Evolutionary conservation across 2,888 invertebrate species (phyloP), one percentile per base, ranked within the genome.

Genomic region (Arrhopalites spinosus): DNA sequence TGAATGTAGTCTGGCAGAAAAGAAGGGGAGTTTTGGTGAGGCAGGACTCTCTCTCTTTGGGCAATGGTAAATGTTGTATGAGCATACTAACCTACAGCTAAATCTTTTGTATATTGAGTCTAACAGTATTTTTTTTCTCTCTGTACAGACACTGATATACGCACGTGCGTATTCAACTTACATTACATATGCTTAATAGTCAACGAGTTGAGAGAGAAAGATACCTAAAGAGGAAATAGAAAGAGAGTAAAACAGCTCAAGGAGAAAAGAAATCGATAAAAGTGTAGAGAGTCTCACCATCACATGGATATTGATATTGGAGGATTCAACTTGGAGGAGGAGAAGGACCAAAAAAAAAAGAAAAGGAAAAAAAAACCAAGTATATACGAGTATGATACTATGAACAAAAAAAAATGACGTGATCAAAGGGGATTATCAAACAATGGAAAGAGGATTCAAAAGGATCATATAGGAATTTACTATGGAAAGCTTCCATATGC

Each of bases 271-370:
- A 30, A 70, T 53, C 59, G 59, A 50, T 68, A 23, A 70, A 70
- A 59, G 29, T 17, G 23, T 36, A 36, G 70, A 70, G 29, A 43
- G 30, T 5, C 20, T 36, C 29, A 70, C 59, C 36, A 56, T 70
- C 30, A 68, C 25, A 59, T 70, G 70, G 30, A 56, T 70, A 70
- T 66, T 30, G 66, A 66, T 66, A 66, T 36, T 66, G 66, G 30
- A 17, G 27, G 11, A 59, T 50, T 3, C 8, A 50, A 3, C n/a
- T 50, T n/a, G 23, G 25, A 59, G 25, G 11, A 8, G 7, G 59
- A 59, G 50, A 17, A 15, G 15, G 50, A 61, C 15, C 7, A 61
- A 23, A 61, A 15, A 29, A 25, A 56, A 61, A n/a, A 56, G 56
- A 20, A 20, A 17, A n/a, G n/a, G 23, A 56, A 56, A n/a, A 56